Evolutionary conservation across 2,888 invertebrate species (phyloP).

Genomic region (Agrotis segetum): DNA sequence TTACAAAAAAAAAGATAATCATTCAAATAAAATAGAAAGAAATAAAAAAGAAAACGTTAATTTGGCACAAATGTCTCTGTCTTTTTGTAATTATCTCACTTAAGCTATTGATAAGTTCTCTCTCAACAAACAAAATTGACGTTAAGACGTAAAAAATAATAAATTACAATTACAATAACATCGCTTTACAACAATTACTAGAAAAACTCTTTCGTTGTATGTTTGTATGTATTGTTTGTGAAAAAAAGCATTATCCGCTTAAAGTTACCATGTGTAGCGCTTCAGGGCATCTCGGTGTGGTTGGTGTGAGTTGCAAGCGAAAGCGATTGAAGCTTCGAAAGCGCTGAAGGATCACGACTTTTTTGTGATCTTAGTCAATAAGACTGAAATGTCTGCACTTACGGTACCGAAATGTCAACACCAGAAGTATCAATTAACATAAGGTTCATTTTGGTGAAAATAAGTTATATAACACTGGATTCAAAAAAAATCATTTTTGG

Average conservation of each 20-base stretch:
- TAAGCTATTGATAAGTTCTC: conserved; percentile 16
- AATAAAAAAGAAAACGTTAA: neutral
- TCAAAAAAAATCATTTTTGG: no score
- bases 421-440: no score
- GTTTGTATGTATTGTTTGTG: conserved; percentile 56
- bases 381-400: no score
- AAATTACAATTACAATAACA: conserved; percentile 37
- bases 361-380: no score
- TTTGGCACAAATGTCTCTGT: neutral
- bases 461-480: no score
- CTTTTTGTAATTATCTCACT: conserved; percentile 20
- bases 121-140: conserved; percentile 32
- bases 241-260: conserved; percentile 64
- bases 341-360: neutral
- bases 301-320: conserved; percentile 51
- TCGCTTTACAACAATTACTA: conserved; percentile 58
- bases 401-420: no score
- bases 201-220: conserved; percentile 53
- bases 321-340: conserved; percentile 28
- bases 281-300: conserved; percentile 72
- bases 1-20: neutral
- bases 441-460: no score
- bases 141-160: conserved; percentile 14
- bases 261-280: conserved; percentile 81
- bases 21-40: neutral